Evolutionary conservation across 2,888 invertebrate genomes (phyloP), one percentile per base, ranked within the genome.

Genomic region (Oligia latruncula): DNA sequence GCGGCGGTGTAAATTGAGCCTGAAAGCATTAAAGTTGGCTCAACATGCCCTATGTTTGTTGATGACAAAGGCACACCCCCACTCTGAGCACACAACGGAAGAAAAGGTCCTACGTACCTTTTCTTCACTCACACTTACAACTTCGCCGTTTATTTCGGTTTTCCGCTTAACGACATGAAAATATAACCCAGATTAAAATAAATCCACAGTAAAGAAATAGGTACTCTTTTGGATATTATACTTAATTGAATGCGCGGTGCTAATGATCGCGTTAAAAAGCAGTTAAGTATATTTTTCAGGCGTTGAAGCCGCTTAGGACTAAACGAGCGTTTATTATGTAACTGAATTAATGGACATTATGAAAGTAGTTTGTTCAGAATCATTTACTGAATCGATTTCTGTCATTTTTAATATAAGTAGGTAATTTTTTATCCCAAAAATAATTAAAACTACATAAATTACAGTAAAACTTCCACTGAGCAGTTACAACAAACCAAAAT

Each of bases 1-100:
- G 64, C 64, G 17, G 35, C 17, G 35, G 8, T 64, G 35, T 35
- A 64, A 64, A 64, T 64, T 29, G 6, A 35, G 46, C 46, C 67
- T 86, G 83, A 82, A 84, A 84, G 80, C 81, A 87, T 81, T 85
- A 88, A 83, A 84, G 77, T 82, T 74, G 58, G 43, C 72, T 78
- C 71, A 81, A 71, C 81, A 68, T 80, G 80, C 76, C 83, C 83
- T 82, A 81, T 85, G 83, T 88, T 88, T 84, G 76, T 78, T 29
- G 8, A 79, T 73, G 73, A 80, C 81, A 85, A 87, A 87, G 88
- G 80, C 82, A 77, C 87, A 68, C 85, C 84, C 62, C 65, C 70
- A 64, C 46, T 49, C 62, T 49, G 71, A 74, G 46, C 78, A 78
- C 71, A 82, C 75, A 85, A 80, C 81, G 65, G 71, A 83, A 83